Percentiles rank a stretch among this genome's conserved stretches.
Conservation (phyloP, 2,797 vertebrate genomes). For the Kryptolebias ocellatus region DNA sequence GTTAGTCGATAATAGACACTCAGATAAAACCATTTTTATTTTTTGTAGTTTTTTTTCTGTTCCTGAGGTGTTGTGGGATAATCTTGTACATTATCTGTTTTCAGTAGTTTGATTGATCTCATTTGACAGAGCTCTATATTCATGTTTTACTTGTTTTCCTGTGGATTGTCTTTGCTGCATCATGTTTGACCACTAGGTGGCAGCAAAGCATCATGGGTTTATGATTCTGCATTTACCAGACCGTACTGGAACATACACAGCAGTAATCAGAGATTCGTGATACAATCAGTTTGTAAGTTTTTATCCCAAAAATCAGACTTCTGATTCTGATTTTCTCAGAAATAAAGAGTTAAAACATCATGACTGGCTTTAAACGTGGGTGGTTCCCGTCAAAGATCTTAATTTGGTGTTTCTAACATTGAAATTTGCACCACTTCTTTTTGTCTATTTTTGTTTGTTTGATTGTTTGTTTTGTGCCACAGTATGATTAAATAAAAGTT, state of each 20-base stretch:
- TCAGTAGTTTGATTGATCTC: not conserved
- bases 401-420: no score
- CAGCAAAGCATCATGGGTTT: constrained; percentile 31
- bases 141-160: not conserved
- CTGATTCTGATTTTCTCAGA: no score
- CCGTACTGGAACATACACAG: no score
- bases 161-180: constrained; percentile 30
- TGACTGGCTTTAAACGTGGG: no score
- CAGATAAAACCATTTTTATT: not conserved
- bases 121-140: not conserved
- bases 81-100: not conserved
- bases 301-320: no score
- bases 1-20: constrained; percentile 4
- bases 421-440: no score
- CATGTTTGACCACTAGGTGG: constrained; percentile 58
- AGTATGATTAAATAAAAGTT: not conserved
- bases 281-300: no score
- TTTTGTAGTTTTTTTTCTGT: not conserved
- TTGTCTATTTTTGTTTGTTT: no score
- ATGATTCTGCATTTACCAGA: not conserved
- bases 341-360: no score
- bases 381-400: no score
- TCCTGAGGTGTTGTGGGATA: not conserved
- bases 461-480: not conserved
- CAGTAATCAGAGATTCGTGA: no score